These are phyloP conservation scores for Marronus borbonicus DNA, from an alignment of 2,888 invertebrate genomes.

Conservation along the genomic window DNA sequence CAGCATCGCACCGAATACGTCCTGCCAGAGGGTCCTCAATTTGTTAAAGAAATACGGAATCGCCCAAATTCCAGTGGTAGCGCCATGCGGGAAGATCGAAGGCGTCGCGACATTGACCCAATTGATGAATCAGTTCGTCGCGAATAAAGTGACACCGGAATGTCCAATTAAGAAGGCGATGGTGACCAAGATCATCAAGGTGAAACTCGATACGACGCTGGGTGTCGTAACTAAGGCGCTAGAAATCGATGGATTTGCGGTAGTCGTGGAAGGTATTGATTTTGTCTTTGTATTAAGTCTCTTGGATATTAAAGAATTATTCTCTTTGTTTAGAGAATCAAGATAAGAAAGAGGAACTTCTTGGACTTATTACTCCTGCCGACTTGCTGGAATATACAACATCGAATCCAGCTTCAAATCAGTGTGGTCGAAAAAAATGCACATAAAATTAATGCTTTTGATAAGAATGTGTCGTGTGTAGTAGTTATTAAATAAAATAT, in stretches of 20 bases:
- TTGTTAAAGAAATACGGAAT: slow-evolving; percentile 78
- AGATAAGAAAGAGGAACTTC: slow-evolving; percentile 70
- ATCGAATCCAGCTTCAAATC: slow-evolving; percentile 49
- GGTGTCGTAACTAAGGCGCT: slow-evolving; percentile 85
- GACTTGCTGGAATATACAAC: slow-evolving; percentile 79
- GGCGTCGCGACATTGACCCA: slow-evolving; percentile 83
- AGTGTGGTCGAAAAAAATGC: slow-evolving; percentile 1
- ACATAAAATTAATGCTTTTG: too few species aligned
- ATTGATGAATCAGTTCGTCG: slow-evolving; percentile 79
- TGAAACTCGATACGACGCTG: slow-evolving; percentile 78
- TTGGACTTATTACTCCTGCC: slow-evolving; percentile 81
- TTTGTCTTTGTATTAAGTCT: slow-evolving; percentile 6
- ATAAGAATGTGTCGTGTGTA: too few species aligned
- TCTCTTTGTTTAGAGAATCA: slow-evolving; percentile 49
- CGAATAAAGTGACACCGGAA: slow-evolving; percentile 74
- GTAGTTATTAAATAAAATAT: too few species aligned
- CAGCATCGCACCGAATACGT: slow-evolving; percentile 74
- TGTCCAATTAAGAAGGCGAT: slow-evolving; percentile 79
- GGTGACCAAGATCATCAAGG: slow-evolving; percentile 82
- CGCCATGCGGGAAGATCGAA: slow-evolving; percentile 73
- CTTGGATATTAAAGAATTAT: background rate
- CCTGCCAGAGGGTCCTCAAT: slow-evolving; percentile 80
- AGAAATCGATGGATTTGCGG: slow-evolving; percentile 84
- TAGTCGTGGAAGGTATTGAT: slow-evolving; percentile 73
- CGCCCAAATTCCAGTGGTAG: slow-evolving; percentile 80